Evolutionary conservation across 37 sponge, comb jelly and placozoan genomes (phyloP), one percentile per base, ranked within the genome.

Genomic region (Halisarca cf. caerulea): DNA sequence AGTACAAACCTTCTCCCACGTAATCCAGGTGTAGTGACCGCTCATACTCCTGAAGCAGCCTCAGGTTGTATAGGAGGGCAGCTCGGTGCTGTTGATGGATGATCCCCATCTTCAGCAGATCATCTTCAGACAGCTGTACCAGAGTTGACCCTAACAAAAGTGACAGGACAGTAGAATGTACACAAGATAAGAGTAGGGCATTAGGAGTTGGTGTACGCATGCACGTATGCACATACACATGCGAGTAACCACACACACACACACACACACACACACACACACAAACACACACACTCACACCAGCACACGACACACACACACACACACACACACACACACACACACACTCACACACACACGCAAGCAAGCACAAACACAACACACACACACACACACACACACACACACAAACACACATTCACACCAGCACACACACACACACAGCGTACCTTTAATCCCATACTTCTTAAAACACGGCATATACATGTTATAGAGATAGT

Each of bases 351-450:
- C 73, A 34, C 35, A 32, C 82, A 59, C 61, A 39, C 61, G 18
- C 64, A 8, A 61, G 18, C 82, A 2, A 40, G 21, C 82, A 39
- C 40, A 38, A 43, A 60, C 64, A 36, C 37, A 81, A 17, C 33
- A 17, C 53, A 51, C 82, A 81, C 82, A 60, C 82, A 60, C 64
- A 81, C 82, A 60, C 82, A 60, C 61, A 59, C 64, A 33, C 64
- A 37, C 66, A 64, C 44, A 42, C 66, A 39, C 82, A 64, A 64
- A 40, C 66, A 82, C 47, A 39, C 82, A 64, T 66, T 64, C 66
- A 40, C 47, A 82, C 66, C 39, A 64, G 41, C 82, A 64, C 82
- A 82, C 66, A 80, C 61, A 58, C 60, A 82, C 82, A 43, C 59
- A 39, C 39, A 66, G 37, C 27, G 57, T 15, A 71, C 72, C 72